Conservation (phyloP, 2,113 vertebrate species). For the Varanus komodoensis region DNA sequence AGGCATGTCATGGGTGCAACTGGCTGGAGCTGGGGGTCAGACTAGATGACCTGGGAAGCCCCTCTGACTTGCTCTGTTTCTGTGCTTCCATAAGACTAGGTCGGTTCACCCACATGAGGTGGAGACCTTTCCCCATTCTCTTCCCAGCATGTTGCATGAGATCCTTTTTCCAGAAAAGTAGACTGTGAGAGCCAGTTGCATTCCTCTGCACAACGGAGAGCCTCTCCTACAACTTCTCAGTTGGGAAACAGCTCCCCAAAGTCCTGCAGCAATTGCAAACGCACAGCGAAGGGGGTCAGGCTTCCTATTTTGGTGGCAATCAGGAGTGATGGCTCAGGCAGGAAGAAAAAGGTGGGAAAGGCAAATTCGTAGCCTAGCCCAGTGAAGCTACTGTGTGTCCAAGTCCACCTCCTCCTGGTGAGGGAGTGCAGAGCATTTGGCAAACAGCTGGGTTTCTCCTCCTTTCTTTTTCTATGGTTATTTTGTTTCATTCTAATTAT, state of each 20-base stretch:
- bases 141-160: not conserved
- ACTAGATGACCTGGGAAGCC: too few relatives aligned
- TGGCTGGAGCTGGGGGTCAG: too few relatives aligned
- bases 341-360: constrained; percentile 11
- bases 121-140: not conserved
- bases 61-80: too few relatives aligned
- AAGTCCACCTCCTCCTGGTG: not conserved
- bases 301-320: too few relatives aligned
- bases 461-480: too few relatives aligned
- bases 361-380: constrained; percentile 50
- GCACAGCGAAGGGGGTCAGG: not conserved
- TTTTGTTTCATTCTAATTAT: not conserved
- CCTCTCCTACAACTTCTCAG: not conserved
- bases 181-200: not conserved
- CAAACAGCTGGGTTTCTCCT: too few relatives aligned
- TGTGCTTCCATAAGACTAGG: too few relatives aligned
- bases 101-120: not conserved
- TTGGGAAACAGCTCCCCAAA: too few relatives aligned
- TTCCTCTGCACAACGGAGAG: not conserved
- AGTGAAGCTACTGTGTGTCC: not conserved
- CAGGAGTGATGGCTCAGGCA: not conserved
- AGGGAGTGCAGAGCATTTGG: not conserved
- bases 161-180: not conserved
- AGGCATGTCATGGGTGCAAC: too few relatives aligned
- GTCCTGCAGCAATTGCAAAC: not conserved